Percentiles rank a stretch among this genome's conserved stretches.
These are phyloP conservation scores for Epizoanthus illoricatus DNA, from an alignment of 92 coral and sea anemone genomes.

Conservation along the genomic window DNA sequence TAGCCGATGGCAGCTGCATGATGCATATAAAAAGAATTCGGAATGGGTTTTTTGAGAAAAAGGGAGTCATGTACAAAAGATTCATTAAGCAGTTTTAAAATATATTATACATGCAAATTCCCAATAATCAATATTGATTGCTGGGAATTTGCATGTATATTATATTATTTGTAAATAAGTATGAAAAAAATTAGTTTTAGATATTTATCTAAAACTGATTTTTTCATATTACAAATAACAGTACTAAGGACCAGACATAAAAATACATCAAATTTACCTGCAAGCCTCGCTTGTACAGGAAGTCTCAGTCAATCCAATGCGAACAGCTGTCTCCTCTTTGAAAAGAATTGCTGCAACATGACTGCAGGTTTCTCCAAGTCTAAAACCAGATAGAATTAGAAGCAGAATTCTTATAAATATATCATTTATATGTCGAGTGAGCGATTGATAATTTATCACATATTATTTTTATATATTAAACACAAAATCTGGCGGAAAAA, in stretches of 20 bases:
- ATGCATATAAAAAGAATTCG: too few species aligned
- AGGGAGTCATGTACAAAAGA: too few species aligned
- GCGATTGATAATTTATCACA: background rate
- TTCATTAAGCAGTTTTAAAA: too few species aligned
- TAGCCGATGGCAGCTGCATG: too few species aligned
- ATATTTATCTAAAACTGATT: too few species aligned
- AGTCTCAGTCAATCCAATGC: conserved; percentile 46
- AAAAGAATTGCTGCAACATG: conserved; percentile 50
- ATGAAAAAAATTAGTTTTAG: too few species aligned
- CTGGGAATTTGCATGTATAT: too few species aligned
- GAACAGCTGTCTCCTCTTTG: conserved; percentile 62
- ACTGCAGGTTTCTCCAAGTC: conserved; percentile 65
- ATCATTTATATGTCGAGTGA: too few species aligned
- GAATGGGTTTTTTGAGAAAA: too few species aligned
- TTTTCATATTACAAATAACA: too few species aligned
- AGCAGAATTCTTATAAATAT: background rate
- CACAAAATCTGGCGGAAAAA: background rate
- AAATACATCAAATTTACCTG: conserved; percentile 27
- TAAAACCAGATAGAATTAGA: conserved; percentile 33
- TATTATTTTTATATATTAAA: background rate
- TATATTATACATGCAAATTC: too few species aligned
- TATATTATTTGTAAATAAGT: too few species aligned
- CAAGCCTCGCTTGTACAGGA: conserved; percentile 55
- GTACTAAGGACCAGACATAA: conserved; percentile 24
- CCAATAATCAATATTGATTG: background rate